Evolutionary conservation across 2,888 invertebrate species (phyloP).

Genomic region (Pasiphila rectangulata): DNA sequence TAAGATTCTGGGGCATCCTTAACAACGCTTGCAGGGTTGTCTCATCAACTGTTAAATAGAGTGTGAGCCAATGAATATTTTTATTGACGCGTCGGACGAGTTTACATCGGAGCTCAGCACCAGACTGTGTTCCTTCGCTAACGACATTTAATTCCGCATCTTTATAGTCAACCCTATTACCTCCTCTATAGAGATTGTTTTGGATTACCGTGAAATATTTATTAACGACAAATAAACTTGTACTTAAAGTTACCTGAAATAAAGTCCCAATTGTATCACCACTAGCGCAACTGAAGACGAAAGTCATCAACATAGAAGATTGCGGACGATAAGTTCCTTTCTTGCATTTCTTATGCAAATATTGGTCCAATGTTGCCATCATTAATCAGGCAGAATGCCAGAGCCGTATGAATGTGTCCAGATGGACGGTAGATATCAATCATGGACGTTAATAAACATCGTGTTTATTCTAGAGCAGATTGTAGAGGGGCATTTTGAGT

Average conservation of each 20-base stretch:
- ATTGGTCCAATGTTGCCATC: conserved; percentile 74
- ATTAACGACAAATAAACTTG: conserved; percentile 32
- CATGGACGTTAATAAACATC: conserved; percentile 40
- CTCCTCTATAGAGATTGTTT: conserved; percentile 35
- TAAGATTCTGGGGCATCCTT: conserved; percentile 48
- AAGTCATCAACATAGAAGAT: conserved; percentile 64
- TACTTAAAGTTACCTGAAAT: conserved; percentile 31
- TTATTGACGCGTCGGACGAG: conserved; percentile 73
- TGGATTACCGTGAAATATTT: conserved; percentile 13
- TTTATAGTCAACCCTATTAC: conserved; percentile 41
- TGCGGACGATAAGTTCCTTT: conserved; percentile 68
- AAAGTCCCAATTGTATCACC: conserved; percentile 40
- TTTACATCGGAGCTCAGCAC: conserved; percentile 49
- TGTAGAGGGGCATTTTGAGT: conserved; percentile 20
- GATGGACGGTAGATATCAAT: conserved; percentile 52
- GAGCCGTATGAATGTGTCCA: conserved; percentile 50
- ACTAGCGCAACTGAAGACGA: conserved; percentile 47
- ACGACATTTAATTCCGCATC: conserved; percentile 8
- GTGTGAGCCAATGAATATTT: conserved; percentile 79
- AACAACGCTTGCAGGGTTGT: conserved; percentile 54
- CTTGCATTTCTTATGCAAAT: conserved; percentile 80
- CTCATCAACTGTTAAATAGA: conserved; percentile 75
- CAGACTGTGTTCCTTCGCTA: conserved; percentile 39
- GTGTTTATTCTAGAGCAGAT: conserved; percentile 32
- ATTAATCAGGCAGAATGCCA: conserved; percentile 72